phyloP scores from a whole-genome alignment of 2,113 vertebrate genomes.

The Desmodus rotundus region DNA sequence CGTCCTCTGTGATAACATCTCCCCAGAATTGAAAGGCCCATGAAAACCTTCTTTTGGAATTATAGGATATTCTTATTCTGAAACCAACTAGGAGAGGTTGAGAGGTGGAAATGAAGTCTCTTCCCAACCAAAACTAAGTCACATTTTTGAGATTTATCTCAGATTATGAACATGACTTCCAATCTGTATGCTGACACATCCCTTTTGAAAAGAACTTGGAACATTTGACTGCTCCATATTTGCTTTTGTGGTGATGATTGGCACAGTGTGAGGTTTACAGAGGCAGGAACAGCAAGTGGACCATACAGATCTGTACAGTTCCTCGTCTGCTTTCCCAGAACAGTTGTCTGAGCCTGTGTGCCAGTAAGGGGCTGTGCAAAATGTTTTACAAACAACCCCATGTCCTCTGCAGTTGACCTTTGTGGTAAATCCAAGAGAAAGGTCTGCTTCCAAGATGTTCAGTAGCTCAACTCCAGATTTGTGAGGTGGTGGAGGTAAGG shows the following conservation, averaged over 20 bases:
- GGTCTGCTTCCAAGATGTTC: neutral
- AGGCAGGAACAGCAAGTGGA: neutral
- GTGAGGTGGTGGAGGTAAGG: neutral
- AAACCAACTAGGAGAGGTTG: neutral
- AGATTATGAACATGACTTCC: neutral
- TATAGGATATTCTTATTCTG: neutral
- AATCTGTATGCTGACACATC: neutral
- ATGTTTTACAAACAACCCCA: neutral
- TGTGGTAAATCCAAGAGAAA: neutral
- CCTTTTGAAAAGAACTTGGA: neutral
- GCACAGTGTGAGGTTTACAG: neutral
- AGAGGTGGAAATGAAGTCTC: neutral
- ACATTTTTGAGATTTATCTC: neutral
- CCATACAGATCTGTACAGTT: neutral
- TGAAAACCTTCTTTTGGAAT: neutral
- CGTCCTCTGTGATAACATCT: neutral
- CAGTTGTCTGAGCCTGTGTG: neutral
- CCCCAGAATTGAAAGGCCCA: neutral
- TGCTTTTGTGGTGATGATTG: neutral
- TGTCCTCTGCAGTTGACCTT: neutral
- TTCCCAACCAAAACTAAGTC: neutral
- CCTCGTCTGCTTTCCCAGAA: neutral
- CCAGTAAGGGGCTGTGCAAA: neutral
- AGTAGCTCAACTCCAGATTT: neutral
- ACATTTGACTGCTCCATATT: neutral